Base-by-base conservation (phyloP, 2,797 vertebrate genomes). In the Thripadectes ignobilis region DNA sequence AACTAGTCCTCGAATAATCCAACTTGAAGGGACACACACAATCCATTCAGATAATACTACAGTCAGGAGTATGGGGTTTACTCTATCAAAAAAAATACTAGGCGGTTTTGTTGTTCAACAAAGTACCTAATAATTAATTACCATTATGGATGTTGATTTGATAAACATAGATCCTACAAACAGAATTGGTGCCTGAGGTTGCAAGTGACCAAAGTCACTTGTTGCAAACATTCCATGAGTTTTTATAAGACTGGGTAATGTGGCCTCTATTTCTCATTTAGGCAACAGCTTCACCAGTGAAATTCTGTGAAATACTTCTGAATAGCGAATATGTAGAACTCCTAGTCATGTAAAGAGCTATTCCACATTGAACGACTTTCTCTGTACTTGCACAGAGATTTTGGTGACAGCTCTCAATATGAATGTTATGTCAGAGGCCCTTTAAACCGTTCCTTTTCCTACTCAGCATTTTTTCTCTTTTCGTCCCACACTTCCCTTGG, bases 381-480 rank as follows among this genome's bases (percentile, higher is more conserved):
- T 80, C 34, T 34, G 46, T 29, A 45, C 32, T 72, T 77, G 36
- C 48, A 66, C 32, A 58, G 46, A 1, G 2, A 49, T 69, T 91
- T 63, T 39, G 16, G 19, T 62, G 12, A 2, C 0, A 1, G 52
- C 11, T 55, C 11, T 51, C 36, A 27, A 49, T 54, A 73, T 2
- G 3, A 71, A 38, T 2, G 0, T 59, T 78, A 14, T 61, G 43
- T 58, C 51, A 84, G 7, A 1, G 0, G 54, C 54, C 43, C 65
- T 96, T 88, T 87, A 88, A 93, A 94, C 43, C 2, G 2, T 88
- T 78, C 51, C 34, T 91, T 93, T 85, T 87, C 59, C 75, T 58
- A 89, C 92, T 98, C 96, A 97, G 96, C 97, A 93, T 14, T 95
- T 96, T 93, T 83, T 22, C 52, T 65, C 21, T 61, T 62, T 55